Evolutionary conservation across 1,140 invertebrate species (phyloP).

Genomic region (Asbolus verrucosus): DNA sequence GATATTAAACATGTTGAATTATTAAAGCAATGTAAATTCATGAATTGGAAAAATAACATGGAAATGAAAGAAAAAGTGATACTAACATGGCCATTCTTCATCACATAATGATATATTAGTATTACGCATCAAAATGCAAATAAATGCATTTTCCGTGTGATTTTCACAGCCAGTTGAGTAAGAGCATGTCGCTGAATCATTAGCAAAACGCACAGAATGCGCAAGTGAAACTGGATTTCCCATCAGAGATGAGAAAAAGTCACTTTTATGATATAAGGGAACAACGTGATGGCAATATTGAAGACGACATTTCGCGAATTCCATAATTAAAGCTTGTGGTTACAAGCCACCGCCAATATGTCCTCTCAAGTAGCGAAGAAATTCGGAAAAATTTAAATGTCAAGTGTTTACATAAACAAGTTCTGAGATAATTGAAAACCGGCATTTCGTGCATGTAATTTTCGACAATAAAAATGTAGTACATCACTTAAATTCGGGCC

Average conservation of each 20-base stretch:
- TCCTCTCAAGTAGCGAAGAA: neutral
- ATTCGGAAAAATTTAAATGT: neutral
- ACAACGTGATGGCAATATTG: no score
- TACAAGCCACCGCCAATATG: no score
- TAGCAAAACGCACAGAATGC: neutral
- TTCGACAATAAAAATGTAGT: constrained; percentile 38
- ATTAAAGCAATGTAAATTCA: no score
- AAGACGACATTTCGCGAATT: no score
- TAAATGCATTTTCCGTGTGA: constrained; percentile 32
- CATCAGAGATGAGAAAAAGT: neutral
- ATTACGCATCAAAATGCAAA: constrained; percentile 29
- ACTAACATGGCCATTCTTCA: no score
- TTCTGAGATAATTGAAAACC: constrained; percentile 36
- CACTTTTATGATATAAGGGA: neutral
- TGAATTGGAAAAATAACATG: no score
- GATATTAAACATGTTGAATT: no score
- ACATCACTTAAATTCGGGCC: constrained; percentile 36
- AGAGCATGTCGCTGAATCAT: constrained; percentile 25
- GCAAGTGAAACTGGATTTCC: constrained; percentile 42
- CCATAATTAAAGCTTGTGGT: no score
- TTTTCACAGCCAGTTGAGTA: constrained; percentile 34
- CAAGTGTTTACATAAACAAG: no score
- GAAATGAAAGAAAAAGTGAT: no score
- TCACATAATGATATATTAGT: no score
- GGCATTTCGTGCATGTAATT: constrained; percentile 38